Evolutionary conservation across 2,888 invertebrate genomes (phyloP).

Genomic region (Mesochorus sp.): DNA sequence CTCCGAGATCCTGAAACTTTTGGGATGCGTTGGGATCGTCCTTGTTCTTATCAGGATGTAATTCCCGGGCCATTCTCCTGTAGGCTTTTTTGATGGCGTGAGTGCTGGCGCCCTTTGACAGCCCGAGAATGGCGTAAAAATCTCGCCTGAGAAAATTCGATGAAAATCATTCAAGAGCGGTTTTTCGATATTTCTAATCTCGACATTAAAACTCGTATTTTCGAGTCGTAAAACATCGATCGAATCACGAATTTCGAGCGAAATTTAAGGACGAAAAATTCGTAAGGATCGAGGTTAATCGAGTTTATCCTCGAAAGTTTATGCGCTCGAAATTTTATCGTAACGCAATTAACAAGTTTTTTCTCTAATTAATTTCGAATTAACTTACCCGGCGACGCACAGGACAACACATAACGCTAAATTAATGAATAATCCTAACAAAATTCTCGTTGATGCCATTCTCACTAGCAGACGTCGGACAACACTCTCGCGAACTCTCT

Average conservation of each 20-base stretch:
- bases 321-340: background rate
- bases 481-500: slow-evolving; percentile 25
- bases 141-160: slow-evolving; percentile 86
- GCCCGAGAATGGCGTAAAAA: slow-evolving; percentile 96
- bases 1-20: slow-evolving; percentile 97
- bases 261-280: background rate
- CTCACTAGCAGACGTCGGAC: slow-evolving; percentile 80
- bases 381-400: slow-evolving; percentile 76
- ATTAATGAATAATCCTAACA: slow-evolving; percentile 75
- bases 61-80: slow-evolving; percentile 95
- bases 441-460: slow-evolving; percentile 77
- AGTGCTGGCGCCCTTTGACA: slow-evolving; percentile 91
- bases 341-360: background rate
- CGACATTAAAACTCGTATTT: no score
- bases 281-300: slow-evolving; percentile 28
- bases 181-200: no score
- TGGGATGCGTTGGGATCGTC: slow-evolving; percentile 96
- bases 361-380: background rate
- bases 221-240: background rate
- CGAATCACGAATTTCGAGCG: background rate
- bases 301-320: background rate
- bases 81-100: slow-evolving; percentile 99
- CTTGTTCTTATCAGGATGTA: slow-evolving; percentile 98
- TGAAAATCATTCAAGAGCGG: no score
- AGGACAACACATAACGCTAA: slow-evolving; percentile 74